These are phyloP conservation scores for Acrocephalus scirpaceus DNA, from an alignment of 2,797 vertebrate species.

Conservation along the genomic window DNA sequence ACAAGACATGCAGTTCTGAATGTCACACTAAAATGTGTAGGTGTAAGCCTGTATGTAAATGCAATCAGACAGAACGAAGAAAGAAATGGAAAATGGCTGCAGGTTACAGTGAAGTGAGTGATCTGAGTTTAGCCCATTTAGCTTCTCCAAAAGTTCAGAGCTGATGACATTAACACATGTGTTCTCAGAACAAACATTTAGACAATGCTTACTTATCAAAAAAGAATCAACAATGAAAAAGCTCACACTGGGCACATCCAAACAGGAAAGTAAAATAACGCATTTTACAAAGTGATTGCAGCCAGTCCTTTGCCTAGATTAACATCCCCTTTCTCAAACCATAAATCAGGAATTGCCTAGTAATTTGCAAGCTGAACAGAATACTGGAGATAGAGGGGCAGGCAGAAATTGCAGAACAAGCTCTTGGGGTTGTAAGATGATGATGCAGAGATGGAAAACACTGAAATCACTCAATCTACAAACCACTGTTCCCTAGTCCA, in stretches of 20 bases:
- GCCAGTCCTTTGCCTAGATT: neutral
- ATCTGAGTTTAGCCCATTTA: neutral
- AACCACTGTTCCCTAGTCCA: neutral
- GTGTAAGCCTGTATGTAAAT: neutral
- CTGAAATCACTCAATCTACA: neutral
- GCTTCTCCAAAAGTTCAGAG: neutral
- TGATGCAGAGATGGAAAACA: neutral
- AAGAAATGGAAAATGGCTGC: neutral
- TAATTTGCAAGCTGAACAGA: neutral
- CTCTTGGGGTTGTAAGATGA: neutral
- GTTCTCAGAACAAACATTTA: neutral
- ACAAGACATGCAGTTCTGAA: neutral
- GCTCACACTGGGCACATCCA: neutral
- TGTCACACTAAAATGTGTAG: neutral
- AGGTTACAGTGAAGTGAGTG: neutral
- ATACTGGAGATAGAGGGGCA: fast-evolving
- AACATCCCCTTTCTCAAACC: neutral
- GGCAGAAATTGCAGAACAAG: neutral
- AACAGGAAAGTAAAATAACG: neutral
- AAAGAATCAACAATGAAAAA: neutral
- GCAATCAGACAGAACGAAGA: neutral
- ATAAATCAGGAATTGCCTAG: neutral
- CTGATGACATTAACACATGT: neutral
- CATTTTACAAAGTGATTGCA: neutral
- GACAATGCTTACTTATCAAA: neutral